Percentiles rank a stretch among this genome's conserved stretches.
Evolutionary conservation across 2,797 vertebrate species (phyloP).

Genomic region (Danio kyathit): DNA sequence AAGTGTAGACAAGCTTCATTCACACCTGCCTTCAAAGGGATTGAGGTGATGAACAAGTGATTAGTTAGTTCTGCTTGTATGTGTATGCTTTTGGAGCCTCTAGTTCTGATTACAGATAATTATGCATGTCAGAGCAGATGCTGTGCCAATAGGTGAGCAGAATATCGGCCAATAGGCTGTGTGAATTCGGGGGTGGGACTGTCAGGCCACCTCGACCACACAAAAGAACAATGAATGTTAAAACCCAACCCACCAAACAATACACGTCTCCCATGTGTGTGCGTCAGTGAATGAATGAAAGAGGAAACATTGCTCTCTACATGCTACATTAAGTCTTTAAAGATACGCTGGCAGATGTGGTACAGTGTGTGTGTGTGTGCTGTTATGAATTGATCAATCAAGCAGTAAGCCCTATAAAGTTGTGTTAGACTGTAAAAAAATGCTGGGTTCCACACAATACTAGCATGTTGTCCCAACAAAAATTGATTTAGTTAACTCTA

Average conservation of each 20-base stretch:
- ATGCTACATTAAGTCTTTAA: constrained; percentile 8
- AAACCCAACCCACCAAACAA: constrained; percentile 69
- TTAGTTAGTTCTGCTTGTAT: background rate
- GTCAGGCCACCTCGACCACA: constrained; percentile 78
- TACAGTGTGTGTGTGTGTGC: background rate
- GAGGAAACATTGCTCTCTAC: background rate
- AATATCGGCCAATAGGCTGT: constrained; percentile 71
- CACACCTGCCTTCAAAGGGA: background rate
- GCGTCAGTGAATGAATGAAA: background rate
- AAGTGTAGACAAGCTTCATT: background rate
- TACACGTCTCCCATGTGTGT: constrained; percentile 13
- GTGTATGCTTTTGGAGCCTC: background rate
- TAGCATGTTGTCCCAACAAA: too few species aligned
- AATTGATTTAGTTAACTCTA: too few species aligned
- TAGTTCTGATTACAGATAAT: background rate
- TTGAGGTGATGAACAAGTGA: background rate
- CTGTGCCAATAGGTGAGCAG: constrained; percentile 29
- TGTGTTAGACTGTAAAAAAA: too few species aligned
- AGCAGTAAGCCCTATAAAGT: too few species aligned
- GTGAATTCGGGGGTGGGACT: constrained; percentile 67
- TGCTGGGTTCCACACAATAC: too few species aligned
- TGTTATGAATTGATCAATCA: background rate
- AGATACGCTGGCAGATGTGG: background rate
- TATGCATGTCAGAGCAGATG: constrained; percentile 34
- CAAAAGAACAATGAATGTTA: constrained; percentile 67